A percentile compares a stretch with the other conserved stretches of the same genome.
Conservation (phyloP, 2,797 vertebrate species). For the Falco cherrug region DNA sequence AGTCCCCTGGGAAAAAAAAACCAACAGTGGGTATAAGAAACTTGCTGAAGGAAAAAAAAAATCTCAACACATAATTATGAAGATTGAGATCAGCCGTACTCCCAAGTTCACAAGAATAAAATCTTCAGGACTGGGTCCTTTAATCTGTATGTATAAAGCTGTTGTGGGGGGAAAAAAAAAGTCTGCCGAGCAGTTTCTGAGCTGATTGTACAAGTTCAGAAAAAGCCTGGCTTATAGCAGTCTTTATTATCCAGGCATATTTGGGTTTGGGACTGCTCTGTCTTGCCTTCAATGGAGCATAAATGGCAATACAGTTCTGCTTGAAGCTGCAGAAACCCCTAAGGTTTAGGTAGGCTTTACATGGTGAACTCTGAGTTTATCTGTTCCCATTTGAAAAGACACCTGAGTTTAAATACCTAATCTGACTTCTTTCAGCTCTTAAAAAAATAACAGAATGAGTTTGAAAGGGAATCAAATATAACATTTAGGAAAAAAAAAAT, state of each 20-base stretch:
- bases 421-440: not conserved
- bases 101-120: not conserved
- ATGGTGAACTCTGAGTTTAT: slow-evolving; percentile 4
- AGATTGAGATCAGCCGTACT: not conserved
- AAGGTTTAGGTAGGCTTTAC: not conserved
- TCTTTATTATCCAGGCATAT: not conserved
- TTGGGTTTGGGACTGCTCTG: not conserved
- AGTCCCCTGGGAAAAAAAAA: not conserved
- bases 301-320: not conserved
- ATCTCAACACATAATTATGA: not conserved
- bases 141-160: not conserved
- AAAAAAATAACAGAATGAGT: not conserved
- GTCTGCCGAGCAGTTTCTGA: not conserved
- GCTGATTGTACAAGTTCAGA: not conserved
- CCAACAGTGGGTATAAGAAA: not conserved
- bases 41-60: not conserved
- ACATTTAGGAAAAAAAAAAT: not conserved
- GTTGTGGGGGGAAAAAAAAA: not conserved
- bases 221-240: not conserved
- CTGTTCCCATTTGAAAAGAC: not conserved
- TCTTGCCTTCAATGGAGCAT: not conserved
- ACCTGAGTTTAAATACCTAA: not conserved
- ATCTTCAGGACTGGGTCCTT: not conserved
- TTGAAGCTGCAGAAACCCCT: not conserved
- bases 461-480: slow-evolving; percentile 1